Conservation (phyloP, 2,113 vertebrate genomes). For the Otis tarda region DNA sequence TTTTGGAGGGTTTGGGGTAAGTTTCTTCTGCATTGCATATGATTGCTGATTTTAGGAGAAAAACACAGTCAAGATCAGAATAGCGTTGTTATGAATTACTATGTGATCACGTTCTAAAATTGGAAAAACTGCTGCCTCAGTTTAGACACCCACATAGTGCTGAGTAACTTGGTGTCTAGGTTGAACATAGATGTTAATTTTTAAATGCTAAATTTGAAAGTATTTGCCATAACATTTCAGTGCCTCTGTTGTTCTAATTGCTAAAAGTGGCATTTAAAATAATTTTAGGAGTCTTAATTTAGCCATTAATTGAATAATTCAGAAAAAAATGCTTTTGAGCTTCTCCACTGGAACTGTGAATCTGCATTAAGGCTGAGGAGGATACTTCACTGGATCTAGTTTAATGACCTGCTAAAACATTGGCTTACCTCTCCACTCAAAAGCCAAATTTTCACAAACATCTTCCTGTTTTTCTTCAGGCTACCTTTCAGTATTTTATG, state of each 20-base stretch:
- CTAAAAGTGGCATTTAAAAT: not conserved
- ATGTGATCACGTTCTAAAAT: not conserved
- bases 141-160: rapidly evolving
- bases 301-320: not conserved
- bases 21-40: not conserved
- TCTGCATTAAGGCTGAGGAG: not conserved
- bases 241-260: not conserved
- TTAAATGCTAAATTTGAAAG: not conserved
- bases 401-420: not conserved
- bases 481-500: not conserved
- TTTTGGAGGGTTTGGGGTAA: not conserved
- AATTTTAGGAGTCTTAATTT: not conserved
- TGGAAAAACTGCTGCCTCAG: not conserved
- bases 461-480: not conserved
- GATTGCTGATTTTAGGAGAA: not conserved
- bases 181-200: not conserved
- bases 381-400: not conserved
- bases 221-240: not conserved
- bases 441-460: not conserved
- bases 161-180: not conserved
- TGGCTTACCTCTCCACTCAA: not conserved
- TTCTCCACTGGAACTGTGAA: not conserved
- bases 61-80: not conserved
- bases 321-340: not conserved
- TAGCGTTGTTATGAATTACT: not conserved